A percentile compares a stretch with the other conserved stretches of the same genome.
Evolutionary conservation across 2,888 invertebrate genomes (phyloP).

Genomic region (Crossocerus cetratus): DNA sequence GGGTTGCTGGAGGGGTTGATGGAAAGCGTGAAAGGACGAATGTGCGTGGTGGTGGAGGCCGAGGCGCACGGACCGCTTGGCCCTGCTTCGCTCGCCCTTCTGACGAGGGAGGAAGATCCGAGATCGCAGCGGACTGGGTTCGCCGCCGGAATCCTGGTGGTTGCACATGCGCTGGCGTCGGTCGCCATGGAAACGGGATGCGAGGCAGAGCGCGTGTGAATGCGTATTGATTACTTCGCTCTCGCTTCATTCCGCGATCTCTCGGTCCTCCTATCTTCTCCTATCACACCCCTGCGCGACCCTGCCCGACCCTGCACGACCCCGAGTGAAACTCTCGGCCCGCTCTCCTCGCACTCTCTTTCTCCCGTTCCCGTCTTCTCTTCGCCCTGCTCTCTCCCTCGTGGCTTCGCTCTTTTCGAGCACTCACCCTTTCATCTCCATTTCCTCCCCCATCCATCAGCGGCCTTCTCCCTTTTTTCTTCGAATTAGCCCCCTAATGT

Average conservation of each 20-base stretch:
- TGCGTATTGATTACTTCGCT: constrained; percentile 73
- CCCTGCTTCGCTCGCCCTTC: constrained; percentile 34
- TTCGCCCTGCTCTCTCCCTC: background rate
- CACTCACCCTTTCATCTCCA: background rate
- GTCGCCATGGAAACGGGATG: constrained; percentile 68
- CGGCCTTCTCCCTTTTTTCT: constrained; percentile 31
- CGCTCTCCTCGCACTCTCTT: background rate
- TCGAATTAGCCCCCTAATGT: constrained; percentile 57
- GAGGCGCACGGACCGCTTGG: constrained; percentile 32
- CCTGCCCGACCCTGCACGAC: constrained; percentile 28
- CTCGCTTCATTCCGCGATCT: constrained; percentile 65
- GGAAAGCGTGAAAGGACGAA: background rate
- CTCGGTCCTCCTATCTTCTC: constrained; percentile 59
- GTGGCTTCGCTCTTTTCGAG: background rate
- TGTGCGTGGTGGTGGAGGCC: background rate
- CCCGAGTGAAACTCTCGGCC: background rate
- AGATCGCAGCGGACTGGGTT: background rate
- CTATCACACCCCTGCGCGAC: constrained; percentile 41
- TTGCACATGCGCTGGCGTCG: constrained; percentile 55
- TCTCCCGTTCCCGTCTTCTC: constrained; percentile 27
- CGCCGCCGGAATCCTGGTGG: background rate
- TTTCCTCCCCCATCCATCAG: constrained; percentile 28
- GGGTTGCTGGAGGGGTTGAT: background rate
- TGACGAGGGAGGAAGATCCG: constrained; percentile 16
- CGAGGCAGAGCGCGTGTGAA: constrained; percentile 68